Evolutionary conservation across 2,888 invertebrate genomes (phyloP).

Genomic region (Apocheima hispidaria): DNA sequence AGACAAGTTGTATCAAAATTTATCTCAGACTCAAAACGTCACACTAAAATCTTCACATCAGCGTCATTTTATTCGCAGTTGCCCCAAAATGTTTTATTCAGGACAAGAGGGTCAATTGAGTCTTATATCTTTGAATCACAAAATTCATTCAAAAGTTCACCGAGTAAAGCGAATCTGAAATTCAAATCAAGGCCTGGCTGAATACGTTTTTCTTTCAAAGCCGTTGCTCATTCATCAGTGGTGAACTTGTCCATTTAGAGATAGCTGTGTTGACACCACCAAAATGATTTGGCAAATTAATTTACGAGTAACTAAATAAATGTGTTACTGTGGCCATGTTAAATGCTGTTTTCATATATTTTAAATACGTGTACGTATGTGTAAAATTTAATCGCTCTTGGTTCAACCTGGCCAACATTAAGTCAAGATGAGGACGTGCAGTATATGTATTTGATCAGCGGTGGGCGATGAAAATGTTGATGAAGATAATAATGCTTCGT

Average conservation of each 20-base stretch:
- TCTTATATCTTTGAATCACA: slow-evolving; percentile 33
- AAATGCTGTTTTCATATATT: slow-evolving; percentile 1
- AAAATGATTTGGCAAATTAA: not conserved
- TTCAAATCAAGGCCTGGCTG: slow-evolving; percentile 25
- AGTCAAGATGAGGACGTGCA: too few species aligned
- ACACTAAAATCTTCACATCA: slow-evolving; percentile 10
- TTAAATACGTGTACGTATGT: too few species aligned
- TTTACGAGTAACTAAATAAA: too few species aligned
- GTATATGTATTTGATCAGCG: too few species aligned
- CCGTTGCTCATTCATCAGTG: slow-evolving; percentile 21
- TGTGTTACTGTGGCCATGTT: not conserved
- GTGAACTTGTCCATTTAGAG: slow-evolving; percentile 21
- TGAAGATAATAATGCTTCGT: too few species aligned
- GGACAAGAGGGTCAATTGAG: slow-evolving; percentile 22
- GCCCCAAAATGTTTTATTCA: slow-evolving; percentile 32
- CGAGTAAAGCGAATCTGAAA: slow-evolving; percentile 31
- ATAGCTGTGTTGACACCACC: slow-evolving; percentile 11
- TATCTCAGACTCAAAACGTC: not conserved
- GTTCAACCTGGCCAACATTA: too few species aligned
- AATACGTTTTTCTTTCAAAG: slow-evolving; percentile 25
- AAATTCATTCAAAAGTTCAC: slow-evolving; percentile 34
- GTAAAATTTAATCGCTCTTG: too few species aligned
- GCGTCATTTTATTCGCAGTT: slow-evolving; percentile 24
- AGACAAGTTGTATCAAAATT: not conserved
- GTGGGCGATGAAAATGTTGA: too few species aligned